Conservation (phyloP, 2,797 vertebrate species). For the Neosilurus mollespiculum region DNA sequence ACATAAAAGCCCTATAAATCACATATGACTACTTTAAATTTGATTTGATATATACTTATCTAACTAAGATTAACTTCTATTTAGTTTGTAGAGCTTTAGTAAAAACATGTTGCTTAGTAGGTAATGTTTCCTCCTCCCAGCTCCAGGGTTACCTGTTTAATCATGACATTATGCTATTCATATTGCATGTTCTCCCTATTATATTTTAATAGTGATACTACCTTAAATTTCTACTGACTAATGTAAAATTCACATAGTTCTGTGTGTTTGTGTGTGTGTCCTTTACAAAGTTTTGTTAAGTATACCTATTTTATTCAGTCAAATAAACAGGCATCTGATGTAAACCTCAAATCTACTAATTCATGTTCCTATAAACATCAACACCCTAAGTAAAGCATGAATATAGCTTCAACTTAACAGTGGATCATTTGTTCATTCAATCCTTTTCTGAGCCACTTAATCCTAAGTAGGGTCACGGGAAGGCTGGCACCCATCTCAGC, state of each 20-base stretch:
- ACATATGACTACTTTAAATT: background rate
- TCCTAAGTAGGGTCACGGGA: too few species aligned
- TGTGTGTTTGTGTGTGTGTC: background rate
- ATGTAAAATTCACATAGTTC: background rate
- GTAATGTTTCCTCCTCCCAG: background rate
- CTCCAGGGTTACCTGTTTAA: background rate
- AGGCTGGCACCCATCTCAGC: too few species aligned
- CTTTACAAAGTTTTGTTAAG: background rate
- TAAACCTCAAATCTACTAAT: background rate
- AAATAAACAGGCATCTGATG: background rate
- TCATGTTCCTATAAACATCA: background rate
- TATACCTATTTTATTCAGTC: background rate
- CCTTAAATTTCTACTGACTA: background rate
- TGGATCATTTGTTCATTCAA: background rate
- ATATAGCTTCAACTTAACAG: background rate
- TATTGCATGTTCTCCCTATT: background rate
- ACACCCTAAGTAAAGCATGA: background rate
- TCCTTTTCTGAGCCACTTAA: too few species aligned
- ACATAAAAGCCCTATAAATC: constrained; percentile 4
- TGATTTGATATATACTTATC: background rate
- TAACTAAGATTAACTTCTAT: background rate
- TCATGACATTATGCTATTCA: background rate
- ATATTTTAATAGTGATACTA: background rate
- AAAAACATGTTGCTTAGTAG: background rate
- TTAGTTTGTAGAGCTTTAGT: background rate